Evolutionary conservation across 2,888 invertebrate species (phyloP).

Genomic region (Anthrax anthrax): DNA sequence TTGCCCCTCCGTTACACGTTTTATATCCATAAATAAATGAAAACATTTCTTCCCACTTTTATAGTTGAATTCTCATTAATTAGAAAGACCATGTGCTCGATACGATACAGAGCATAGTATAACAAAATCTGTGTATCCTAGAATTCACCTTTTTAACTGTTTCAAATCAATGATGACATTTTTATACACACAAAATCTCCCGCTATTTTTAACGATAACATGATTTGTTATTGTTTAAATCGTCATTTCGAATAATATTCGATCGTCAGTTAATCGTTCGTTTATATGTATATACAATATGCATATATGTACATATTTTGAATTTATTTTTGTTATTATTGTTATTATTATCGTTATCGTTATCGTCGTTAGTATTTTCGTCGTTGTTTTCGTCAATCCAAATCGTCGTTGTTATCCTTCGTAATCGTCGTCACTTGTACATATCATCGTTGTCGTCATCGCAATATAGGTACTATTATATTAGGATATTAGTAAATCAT

Average conservation of each 20-base stretch:
- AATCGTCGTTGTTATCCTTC: not conserved
- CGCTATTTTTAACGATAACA: not conserved
- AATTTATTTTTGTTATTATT: not conserved
- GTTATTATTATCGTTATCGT: not conserved
- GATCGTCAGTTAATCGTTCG: not conserved
- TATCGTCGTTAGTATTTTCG: not conserved
- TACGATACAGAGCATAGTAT: too few species aligned
- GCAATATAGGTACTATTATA: too few species aligned
- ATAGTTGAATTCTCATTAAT: slow-evolving; percentile 4
- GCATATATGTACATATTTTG: too few species aligned
- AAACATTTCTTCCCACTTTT: slow-evolving; percentile 1
- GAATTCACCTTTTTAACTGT: not conserved
- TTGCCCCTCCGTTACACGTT: not conserved
- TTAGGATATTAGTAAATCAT: too few species aligned
- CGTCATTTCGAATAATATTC: not conserved
- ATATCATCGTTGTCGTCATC: not conserved
- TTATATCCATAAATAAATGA: not conserved
- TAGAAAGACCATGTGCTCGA: slow-evolving; percentile 2
- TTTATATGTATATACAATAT: too few species aligned
- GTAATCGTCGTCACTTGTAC: not conserved
- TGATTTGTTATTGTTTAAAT: not conserved
- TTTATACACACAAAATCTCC: too few species aligned
- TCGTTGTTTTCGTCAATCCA: not conserved
- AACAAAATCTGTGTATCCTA: too few species aligned
- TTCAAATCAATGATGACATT: too few species aligned